Base-by-base conservation (phyloP, 2,113 vertebrate genomes). In the Charina bottae region DNA sequence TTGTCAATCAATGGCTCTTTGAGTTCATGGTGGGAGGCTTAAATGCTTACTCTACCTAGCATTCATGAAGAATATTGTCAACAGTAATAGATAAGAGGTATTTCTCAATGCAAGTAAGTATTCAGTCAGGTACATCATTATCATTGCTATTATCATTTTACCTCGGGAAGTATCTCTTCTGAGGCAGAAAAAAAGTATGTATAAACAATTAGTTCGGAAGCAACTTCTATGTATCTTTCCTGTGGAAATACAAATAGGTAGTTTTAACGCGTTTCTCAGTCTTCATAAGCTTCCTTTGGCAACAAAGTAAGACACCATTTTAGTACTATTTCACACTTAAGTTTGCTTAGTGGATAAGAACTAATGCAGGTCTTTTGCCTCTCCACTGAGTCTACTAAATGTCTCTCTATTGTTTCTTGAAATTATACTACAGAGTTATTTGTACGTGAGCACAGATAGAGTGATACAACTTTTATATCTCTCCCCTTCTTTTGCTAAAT, bases 161-260 rank as follows among this genome's bases (percentile, higher is more conserved):
- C 99, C 99, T 99, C 97, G 58, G 99, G 98, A 90, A 99, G 94
- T 59, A 98, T 98, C 37, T 99, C 98, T 97, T 99, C 99, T 87
- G 97, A 97, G 87, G 99, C 98, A 53, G 99, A 99, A 98, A 99
- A 99, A 98, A 99, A 99, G 93, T 99, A 99, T 0, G 99, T 99
- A 95, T 99, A 99, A 83, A 99, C 99, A 90, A 99, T 99, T 96
- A 99, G 98, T 97, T 99, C 99, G 56, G 99, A 98, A 88, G 99
- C 99, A 91, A 98, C 98, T 89, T 99, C 99, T 90, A 98, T 98
- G 95, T 99, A 99, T 95, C 99, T 99, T 96, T 99, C 99, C 99
- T 99, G 97, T 93, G 97, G 97, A 95, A 94, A 97, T 58, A 95
- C 46, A 54, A 89, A 96, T 53, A 90, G 46, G 83, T 68, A 72